A percentile compares a stretch with the other conserved stretches of the same genome.
Conservation (phyloP, 1,140 invertebrate species). For the Papilio polytes region DNA sequence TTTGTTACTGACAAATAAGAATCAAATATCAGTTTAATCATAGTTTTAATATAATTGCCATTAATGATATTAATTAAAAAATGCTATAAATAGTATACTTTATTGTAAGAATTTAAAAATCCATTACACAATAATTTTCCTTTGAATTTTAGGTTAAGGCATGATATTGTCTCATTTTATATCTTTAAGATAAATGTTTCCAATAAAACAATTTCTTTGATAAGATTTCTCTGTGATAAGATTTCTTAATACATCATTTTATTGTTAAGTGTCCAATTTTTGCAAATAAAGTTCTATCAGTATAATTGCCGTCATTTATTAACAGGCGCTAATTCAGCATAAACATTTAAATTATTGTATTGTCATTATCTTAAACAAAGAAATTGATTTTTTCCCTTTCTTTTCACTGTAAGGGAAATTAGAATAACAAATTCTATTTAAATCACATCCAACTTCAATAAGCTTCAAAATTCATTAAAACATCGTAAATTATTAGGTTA, state of each 20-base stretch:
- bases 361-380: too few species aligned
- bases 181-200: neutral
- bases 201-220: neutral
- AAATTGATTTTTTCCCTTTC: too few species aligned
- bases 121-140: neutral
- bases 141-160: neutral
- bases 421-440: too few species aligned
- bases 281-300: neutral
- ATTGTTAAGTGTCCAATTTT: neutral
- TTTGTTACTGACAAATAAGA: neutral
- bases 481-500: neutral
- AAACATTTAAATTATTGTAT: too few species aligned
- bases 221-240: neutral
- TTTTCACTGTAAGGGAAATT: too few species aligned
- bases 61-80: neutral
- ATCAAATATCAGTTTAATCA: neutral
- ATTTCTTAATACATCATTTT: neutral
- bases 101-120: neutral
- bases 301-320: neutral
- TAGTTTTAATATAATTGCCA: neutral
- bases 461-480: neutral
- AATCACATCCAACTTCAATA: too few species aligned
- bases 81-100: too few species aligned
- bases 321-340: neutral
- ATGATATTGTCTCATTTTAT: neutral